A percentile compares a stretch with the other conserved stretches of the same genome.
Evolutionary conservation across 2,888 invertebrate genomes (phyloP).

Genomic region (Epirrhoe tristata): DNA sequence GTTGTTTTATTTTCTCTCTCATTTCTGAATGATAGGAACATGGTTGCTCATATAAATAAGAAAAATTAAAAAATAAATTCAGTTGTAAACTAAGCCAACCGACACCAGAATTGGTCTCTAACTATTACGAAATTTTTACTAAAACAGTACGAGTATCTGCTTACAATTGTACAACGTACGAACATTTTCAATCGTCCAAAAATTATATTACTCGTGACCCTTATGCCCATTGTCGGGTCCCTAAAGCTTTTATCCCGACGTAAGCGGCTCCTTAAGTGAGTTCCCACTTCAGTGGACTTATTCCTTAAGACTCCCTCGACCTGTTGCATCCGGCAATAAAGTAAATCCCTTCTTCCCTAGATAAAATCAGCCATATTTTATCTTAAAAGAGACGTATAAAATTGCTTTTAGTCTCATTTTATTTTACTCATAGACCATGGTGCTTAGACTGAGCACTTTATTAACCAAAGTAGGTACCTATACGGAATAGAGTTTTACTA

Average conservation of each 20-base stretch:
- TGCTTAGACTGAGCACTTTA: background rate
- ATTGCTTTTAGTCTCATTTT: background rate
- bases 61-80: no score
- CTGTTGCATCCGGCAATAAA: constrained; percentile 83
- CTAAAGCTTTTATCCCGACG: constrained; percentile 49
- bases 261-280: constrained; percentile 55
- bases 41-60: no score
- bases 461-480: background rate
- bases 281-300: constrained; percentile 55
- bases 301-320: constrained; percentile 61
- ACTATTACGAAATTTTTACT: no score
- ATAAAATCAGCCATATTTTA: constrained; percentile 44
- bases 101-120: no score
- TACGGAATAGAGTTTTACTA: no score
- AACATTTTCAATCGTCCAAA: constrained; percentile 5
- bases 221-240: constrained; percentile 24
- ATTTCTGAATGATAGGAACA: no score
- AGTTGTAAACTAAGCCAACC: no score
- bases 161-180: background rate
- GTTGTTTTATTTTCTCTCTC: no score
- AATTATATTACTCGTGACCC: constrained; percentile 15
- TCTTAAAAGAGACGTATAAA: constrained; percentile 19
- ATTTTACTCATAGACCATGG: background rate
- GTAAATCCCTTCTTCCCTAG: constrained; percentile 66
- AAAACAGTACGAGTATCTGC: background rate